Evolutionary conservation across 2,888 invertebrate genomes (phyloP).

Genomic region (Pimpla rufipes): DNA sequence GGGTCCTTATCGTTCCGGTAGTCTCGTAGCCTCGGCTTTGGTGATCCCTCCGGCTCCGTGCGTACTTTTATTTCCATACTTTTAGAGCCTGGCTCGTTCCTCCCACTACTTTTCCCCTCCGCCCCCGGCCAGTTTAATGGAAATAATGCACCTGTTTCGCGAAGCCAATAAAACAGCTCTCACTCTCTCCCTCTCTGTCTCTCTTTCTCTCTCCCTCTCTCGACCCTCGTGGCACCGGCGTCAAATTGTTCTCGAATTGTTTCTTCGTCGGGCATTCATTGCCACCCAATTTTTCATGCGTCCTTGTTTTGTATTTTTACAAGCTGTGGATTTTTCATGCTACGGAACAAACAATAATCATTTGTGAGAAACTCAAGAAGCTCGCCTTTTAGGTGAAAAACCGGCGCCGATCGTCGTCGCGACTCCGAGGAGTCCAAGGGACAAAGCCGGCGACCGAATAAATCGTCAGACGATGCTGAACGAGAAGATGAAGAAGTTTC

Average conservation of each 20-base stretch:
- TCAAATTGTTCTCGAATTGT: constrained; percentile 31
- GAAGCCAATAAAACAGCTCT: constrained; percentile 17
- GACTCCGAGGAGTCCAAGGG: constrained; percentile 85
- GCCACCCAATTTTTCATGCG: neutral
- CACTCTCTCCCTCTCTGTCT: neutral
- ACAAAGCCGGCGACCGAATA: constrained; percentile 91
- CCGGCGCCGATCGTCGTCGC: constrained; percentile 77
- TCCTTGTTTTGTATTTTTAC: neutral
- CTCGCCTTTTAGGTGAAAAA: constrained; percentile 82
- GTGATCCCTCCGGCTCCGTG: constrained; percentile 18
- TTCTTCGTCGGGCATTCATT: constrained; percentile 13
- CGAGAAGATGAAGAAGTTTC: constrained; percentile 97
- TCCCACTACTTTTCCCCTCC: neutral
- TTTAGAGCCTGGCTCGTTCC: constrained; percentile 19
- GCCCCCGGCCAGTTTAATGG: constrained; percentile 27
- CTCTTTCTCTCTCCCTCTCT: neutral
- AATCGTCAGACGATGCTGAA: constrained; percentile 95
- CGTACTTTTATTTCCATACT: constrained; percentile 50
- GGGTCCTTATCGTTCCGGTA: constrained; percentile 70
- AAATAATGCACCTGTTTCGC: constrained; percentile 41
- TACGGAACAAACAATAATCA: neutral
- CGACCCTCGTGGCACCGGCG: neutral
- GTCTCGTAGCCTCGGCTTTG: constrained; percentile 58
- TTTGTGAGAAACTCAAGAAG: constrained; percentile 48
- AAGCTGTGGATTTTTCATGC: constrained; percentile 2